Conservation (phyloP, 2,888 invertebrate genomes). For the Apodemia zela region DNA sequence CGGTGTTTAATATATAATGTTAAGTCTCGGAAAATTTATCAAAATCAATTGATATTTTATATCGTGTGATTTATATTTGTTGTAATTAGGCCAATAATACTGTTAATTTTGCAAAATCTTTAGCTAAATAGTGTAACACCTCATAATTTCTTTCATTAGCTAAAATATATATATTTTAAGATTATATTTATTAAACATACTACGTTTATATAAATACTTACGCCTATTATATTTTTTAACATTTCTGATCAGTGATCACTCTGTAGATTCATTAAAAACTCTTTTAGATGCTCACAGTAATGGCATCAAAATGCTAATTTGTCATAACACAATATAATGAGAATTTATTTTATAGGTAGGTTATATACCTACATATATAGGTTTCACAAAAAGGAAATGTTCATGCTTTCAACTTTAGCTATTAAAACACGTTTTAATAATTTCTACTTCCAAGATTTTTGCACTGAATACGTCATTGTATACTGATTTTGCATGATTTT, state of each 20-base stretch:
- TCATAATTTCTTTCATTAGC: neutral
- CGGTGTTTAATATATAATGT: no score
- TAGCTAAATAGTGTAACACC: neutral
- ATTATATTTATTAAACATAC: constrained; percentile 6
- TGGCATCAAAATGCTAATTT: neutral
- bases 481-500: no score
- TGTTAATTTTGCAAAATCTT: neutral
- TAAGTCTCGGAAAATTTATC: neutral
- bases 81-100: neutral
- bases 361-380: no score
- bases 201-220: constrained; percentile 12
- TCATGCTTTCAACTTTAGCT: neutral
- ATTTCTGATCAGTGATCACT: constrained; percentile 5
- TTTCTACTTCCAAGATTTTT: no score
- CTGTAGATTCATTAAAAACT: neutral
- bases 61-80: neutral
- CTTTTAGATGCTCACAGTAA: neutral
- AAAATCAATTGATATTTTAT: neutral
- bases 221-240: constrained; percentile 1
- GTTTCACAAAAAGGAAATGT: neutral
- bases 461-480: no score
- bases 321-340: neutral
- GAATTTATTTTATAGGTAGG: neutral
- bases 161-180: constrained; percentile 6
- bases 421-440: no score